Conservation (phyloP, 2,888 invertebrate species). For the Mactromeris polynyma region DNA sequence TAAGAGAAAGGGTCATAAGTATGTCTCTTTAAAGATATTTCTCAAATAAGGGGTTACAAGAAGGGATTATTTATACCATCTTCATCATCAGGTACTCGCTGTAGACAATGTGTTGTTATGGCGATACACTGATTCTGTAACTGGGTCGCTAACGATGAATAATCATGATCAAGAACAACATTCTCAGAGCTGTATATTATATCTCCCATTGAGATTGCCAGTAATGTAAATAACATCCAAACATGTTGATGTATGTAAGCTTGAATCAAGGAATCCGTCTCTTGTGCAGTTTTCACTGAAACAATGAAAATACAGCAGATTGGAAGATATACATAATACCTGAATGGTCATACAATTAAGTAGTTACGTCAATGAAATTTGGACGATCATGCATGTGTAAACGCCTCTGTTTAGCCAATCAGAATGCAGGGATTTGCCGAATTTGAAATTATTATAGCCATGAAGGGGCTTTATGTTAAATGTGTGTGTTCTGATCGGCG, state of each 20-base stretch:
- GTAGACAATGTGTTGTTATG: conserved; percentile 80
- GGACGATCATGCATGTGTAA: too few species aligned
- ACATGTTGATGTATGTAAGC: conserved; percentile 86
- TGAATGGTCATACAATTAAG: too few species aligned
- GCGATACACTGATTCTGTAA: conserved; percentile 83
- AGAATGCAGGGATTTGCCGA: too few species aligned
- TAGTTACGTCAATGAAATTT: too few species aligned
- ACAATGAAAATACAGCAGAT: too few species aligned
- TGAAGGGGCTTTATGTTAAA: too few species aligned
- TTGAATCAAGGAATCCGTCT: conserved; percentile 82
- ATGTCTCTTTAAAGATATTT: too few species aligned
- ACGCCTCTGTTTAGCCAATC: too few species aligned
- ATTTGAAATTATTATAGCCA: too few species aligned
- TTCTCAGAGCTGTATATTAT: conserved; percentile 75
- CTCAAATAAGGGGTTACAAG: neutral
- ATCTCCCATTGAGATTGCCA: conserved; percentile 83
- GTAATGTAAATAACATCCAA: conserved; percentile 85
- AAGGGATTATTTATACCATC: conserved; percentile 69
- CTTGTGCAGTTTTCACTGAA: conserved; percentile 82
- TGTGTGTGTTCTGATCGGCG: too few species aligned
- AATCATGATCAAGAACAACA: conserved; percentile 78
- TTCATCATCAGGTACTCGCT: conserved; percentile 81
- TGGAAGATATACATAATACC: too few species aligned
- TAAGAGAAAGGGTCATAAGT: too few species aligned
- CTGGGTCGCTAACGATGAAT: conserved; percentile 81